These are phyloP conservation scores for Rhabdophis nuchalis DNA, from an alignment of 2,797 vertebrate genomes.

Conservation along the genomic window DNA sequence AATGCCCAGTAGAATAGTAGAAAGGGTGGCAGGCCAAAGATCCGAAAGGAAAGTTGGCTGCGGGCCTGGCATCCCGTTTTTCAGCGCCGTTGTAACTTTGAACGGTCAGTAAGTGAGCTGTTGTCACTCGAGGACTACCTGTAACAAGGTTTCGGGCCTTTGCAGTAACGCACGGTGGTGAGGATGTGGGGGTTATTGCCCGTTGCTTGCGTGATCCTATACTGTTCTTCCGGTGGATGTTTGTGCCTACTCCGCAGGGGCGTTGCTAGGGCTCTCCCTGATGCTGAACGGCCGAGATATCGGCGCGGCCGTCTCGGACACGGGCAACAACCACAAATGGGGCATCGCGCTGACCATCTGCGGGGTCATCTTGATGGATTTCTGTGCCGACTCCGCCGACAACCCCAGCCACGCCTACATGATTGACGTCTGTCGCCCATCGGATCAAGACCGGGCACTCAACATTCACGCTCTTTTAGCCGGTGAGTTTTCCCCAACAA, in stretches of 20 bases:
- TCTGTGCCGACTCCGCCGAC: conserved; percentile 95
- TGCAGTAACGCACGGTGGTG: not conserved
- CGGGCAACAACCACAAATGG: conserved; percentile 86
- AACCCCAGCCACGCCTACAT: conserved; percentile 97
- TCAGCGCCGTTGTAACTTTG: no score
- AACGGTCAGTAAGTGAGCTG: no score
- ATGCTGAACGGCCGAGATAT: conserved; percentile 93
- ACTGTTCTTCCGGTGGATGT: not conserved
- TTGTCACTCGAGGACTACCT: no score
- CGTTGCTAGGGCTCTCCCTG: conserved; percentile 85
- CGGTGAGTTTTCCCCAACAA: conserved; percentile 66
- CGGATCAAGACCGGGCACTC: conserved; percentile 92
- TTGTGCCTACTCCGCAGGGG: conserved; percentile 72
- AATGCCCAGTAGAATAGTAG: no score
- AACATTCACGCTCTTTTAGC: conserved; percentile 93
- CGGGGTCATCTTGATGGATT: conserved; percentile 96
- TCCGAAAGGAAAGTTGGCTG: no score
- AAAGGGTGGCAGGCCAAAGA: no score
- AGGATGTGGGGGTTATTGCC: not conserved
- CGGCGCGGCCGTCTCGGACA: conserved; percentile 82
- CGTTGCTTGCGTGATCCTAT: not conserved
- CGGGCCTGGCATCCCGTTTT: no score
- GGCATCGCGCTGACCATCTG: conserved; percentile 91
- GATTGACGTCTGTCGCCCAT: conserved; percentile 95
- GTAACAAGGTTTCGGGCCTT: not conserved